Percentiles rank a stretch among this genome's conserved stretches.
phyloP scores from a whole-genome alignment of 2,888 invertebrate genomes.

The Mythimna ferrago region DNA sequence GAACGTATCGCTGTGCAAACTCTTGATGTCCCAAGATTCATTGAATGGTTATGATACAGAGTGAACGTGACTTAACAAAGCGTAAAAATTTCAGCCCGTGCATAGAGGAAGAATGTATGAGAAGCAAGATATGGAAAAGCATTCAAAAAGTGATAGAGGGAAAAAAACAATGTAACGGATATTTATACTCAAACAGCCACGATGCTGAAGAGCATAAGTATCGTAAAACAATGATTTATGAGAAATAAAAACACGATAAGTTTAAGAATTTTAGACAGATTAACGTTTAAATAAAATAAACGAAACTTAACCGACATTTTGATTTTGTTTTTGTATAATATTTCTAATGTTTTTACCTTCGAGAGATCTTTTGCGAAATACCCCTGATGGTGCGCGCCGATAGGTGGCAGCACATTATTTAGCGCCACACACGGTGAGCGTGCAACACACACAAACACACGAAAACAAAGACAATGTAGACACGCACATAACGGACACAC shows the following conservation, averaged over 20 bases:
- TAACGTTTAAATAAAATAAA: slow-evolving; percentile 77
- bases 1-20: slow-evolving; percentile 85
- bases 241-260: slow-evolving; percentile 76
- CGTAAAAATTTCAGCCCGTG: slow-evolving; percentile 89
- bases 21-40: slow-evolving; percentile 81
- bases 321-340: slow-evolving; percentile 80
- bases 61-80: slow-evolving; percentile 88
- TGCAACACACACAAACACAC: slow-evolving; percentile 91
- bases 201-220: slow-evolving; percentile 79
- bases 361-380: slow-evolving; percentile 99
- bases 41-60: slow-evolving; percentile 85
- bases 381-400: slow-evolving; percentile 93
- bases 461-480: slow-evolving; percentile 91
- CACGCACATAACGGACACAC: slow-evolving; percentile 90
- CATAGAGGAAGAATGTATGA: slow-evolving; percentile 88
- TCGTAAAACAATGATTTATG: slow-evolving; percentile 81
- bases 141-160: slow-evolving; percentile 87
- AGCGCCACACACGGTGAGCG: slow-evolving; percentile 91
- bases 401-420: slow-evolving; percentile 87
- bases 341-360: slow-evolving; percentile 95
- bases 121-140: slow-evolving; percentile 89
- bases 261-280: slow-evolving; percentile 75
- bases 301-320: slow-evolving; percentile 84
- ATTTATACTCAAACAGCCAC: slow-evolving; percentile 77
- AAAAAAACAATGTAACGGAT: slow-evolving; percentile 80